Evolutionary conservation across 1,140 invertebrate genomes (phyloP).

Genomic region (Tenebrio molitor): DNA sequence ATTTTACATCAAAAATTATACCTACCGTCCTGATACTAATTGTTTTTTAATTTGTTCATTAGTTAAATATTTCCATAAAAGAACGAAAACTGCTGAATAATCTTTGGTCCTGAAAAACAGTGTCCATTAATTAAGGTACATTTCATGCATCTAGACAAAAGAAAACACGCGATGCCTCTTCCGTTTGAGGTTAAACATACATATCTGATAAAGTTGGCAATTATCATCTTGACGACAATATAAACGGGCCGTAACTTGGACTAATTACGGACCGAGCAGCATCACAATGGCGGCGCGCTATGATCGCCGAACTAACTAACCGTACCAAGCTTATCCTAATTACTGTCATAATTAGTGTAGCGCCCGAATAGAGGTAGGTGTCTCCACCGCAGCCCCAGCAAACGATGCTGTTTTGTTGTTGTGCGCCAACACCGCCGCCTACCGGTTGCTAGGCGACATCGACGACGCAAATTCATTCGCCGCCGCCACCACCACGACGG

Average conservation of each 20-base stretch:
- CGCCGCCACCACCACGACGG: constrained; percentile 14
- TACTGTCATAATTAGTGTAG: constrained; percentile 61
- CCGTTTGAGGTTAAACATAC: constrained; percentile 39
- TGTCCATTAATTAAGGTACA: background rate
- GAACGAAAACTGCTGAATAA: too few species aligned
- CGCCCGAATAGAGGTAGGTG: constrained; percentile 40
- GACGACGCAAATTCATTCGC: constrained; percentile 29
- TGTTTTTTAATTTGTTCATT: too few species aligned
- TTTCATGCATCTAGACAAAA: background rate
- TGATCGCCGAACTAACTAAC: constrained; percentile 58
- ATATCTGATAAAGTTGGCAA: constrained; percentile 57
- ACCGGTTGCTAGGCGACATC: constrained; percentile 30
- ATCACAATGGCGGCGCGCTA: constrained; percentile 49
- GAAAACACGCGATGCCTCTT: background rate
- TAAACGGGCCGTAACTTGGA: constrained; percentile 60
- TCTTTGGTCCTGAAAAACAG: too few species aligned
- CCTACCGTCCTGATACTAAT: too few species aligned
- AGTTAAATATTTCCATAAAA: too few species aligned
- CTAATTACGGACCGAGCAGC: constrained; percentile 55
- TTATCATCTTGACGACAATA: constrained; percentile 61
- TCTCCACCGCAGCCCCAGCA: constrained; percentile 32
- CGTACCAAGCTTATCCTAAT: constrained; percentile 61
- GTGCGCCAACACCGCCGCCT: constrained; percentile 28
- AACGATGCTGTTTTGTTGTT: constrained; percentile 40
- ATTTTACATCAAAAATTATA: too few species aligned